Evolutionary conservation across 1,140 invertebrate species (phyloP), one percentile per base, ranked within the genome.

Genomic region (Matsumurasca onukii): DNA sequence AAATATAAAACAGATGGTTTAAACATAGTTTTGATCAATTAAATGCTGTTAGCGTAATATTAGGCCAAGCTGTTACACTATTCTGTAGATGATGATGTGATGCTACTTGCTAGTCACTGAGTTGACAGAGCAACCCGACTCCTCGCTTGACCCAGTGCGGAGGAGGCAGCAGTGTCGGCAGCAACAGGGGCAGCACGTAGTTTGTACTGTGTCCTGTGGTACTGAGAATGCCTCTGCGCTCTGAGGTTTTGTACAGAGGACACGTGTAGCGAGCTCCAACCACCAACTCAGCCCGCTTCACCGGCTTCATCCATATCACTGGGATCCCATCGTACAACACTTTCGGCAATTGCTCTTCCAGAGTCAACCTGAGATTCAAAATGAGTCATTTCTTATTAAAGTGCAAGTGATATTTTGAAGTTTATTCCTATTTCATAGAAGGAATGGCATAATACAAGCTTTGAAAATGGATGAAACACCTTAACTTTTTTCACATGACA

Each of bases 171-270:
- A 87, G 77, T 0, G 91, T 92, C 20, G 90, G 86, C 24, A 96
- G 78, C 61, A 89, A 82, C 71, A 96, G 85, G 0, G 89, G 88
- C 51, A 95, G 78, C 0, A 97, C 91, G 80, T 91, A 97, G 82
- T 97, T 96, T 0, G 94, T 95, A 0, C 93, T 95, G 80, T 96
- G 94, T 0, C 94, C 94, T 0, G 93, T 95, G 0, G 93, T 96
- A 52, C 92, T 93, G 13, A 91, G 79, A 67, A 88, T 86, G 12
- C 94, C 93, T 74, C 88, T 86, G 69, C 94, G 84, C 71, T 91
- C 93, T 17, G 90, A 89, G 0, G 94, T 96, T 77, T 95, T 95
- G 77, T 96, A 97, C 1, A 96, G 80, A 3, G 93, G 94, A 78
- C 91, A 94, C 67, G 82, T 83, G 75, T 95, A 96, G 52, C 89